These are phyloP conservation scores for Scatophagus argus DNA, from an alignment of 2,113 vertebrate species.

Conservation along the genomic window DNA sequence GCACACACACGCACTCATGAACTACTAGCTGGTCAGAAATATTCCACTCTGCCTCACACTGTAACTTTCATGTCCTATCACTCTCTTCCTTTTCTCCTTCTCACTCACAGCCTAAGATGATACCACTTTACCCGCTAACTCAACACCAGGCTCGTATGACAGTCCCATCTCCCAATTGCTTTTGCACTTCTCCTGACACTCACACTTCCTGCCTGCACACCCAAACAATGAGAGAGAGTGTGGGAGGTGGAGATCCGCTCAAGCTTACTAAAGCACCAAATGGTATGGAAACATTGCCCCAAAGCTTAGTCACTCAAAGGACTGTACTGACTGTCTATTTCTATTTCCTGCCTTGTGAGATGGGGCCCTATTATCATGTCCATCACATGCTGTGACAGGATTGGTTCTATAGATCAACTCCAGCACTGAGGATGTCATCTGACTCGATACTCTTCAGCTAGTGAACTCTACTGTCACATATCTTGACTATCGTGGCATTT, in stretches of 20 bases:
- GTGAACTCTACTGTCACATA: constrained; percentile 19
- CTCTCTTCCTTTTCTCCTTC: not conserved
- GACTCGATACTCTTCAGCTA: constrained; percentile 2
- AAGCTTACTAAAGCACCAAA: constrained; percentile 51
- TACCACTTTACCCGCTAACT: constrained; percentile 25
- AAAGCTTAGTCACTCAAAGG: constrained; percentile 27
- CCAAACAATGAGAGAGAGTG: constrained; percentile 23
- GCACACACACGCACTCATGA: not conserved
- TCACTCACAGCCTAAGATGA: constrained; percentile 1
- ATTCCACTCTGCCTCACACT: not conserved
- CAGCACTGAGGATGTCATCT: constrained; percentile 4
- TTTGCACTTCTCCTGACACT: constrained; percentile 19
- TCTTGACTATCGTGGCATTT: constrained; percentile 13
- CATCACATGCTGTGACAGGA: constrained; percentile 20
- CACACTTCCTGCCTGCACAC: constrained; percentile 23
- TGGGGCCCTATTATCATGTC: not conserved
- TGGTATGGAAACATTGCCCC: constrained; percentile 46
- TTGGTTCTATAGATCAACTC: constrained; percentile 19
- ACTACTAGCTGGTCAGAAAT: not conserved
- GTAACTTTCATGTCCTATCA: constrained; percentile 15
- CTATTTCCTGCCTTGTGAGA: constrained; percentile 27
- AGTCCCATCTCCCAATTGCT: constrained; percentile 14
- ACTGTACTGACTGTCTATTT: not conserved
- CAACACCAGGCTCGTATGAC: constrained; percentile 43
- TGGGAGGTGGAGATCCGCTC: constrained; percentile 29